These are phyloP conservation scores for Vesta saturnalis DNA, from an alignment of 2,888 invertebrate genomes.

Conservation along the genomic window DNA sequence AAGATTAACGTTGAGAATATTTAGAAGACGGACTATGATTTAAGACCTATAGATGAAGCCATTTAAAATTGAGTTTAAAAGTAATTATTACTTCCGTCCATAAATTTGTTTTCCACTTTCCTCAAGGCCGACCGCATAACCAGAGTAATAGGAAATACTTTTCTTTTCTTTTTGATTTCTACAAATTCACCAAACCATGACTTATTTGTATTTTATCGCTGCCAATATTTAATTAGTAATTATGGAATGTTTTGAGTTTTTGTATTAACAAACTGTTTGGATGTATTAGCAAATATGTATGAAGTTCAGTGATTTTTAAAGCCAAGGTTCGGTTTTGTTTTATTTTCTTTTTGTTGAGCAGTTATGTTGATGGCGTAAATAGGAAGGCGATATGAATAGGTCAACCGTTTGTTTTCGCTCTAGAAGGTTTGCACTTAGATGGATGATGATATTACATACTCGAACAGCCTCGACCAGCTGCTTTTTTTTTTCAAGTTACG, in stretches of 20 bases:
- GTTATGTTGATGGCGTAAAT: neutral
- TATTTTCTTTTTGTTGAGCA: no score
- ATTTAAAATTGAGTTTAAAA: no score
- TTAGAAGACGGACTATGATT: no score
- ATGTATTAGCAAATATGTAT: no score
- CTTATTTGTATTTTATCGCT: constrained; percentile 12
- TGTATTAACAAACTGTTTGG: no score
- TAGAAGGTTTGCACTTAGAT: constrained; percentile 19
- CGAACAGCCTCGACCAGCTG: constrained; percentile 15
- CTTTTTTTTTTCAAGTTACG: constrained; percentile 11
- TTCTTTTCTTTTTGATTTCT: constrained; percentile 38
- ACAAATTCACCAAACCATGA: constrained; percentile 36
- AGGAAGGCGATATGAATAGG: constrained; percentile 27
- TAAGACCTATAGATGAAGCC: no score
- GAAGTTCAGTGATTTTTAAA: no score
- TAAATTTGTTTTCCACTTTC: neutral
- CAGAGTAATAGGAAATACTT: constrained; percentile 35
- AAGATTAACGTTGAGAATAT: no score
- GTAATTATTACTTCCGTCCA: neutral
- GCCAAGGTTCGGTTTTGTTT: no score
- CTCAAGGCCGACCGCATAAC: constrained; percentile 12
- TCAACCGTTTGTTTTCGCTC: constrained; percentile 18
- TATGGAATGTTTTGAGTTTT: no score
- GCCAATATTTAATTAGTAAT: no score
- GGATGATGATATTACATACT: constrained; percentile 29